Conservation (phyloP, 2,797 vertebrate genomes). For the Danio jaintianensis region DNA sequence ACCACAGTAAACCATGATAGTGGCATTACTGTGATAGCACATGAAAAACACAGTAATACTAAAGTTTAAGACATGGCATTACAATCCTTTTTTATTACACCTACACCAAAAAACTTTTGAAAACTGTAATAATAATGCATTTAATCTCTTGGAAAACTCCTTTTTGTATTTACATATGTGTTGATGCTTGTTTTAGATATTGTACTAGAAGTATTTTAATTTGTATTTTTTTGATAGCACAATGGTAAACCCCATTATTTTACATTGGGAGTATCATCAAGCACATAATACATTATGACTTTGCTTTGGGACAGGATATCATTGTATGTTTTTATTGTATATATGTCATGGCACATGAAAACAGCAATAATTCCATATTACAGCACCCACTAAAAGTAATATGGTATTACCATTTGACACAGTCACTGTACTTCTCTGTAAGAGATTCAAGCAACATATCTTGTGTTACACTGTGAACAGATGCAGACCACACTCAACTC, state of each 20-base stretch:
- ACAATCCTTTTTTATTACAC: no score
- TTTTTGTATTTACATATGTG: no score
- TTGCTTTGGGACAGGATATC: background rate
- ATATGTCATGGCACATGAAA: background rate
- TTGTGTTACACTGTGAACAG: constrained; percentile 16
- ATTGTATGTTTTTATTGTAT: background rate
- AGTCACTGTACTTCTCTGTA: background rate
- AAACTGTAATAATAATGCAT: no score
- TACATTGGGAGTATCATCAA: background rate
- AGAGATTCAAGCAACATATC: constrained; percentile 10
- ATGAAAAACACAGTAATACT: no score
- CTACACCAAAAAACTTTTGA: no score
- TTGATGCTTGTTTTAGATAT: no score
- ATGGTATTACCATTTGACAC: background rate
- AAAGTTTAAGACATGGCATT: no score
- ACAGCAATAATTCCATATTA: background rate
- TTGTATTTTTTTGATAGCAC: background rate
- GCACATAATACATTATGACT: background rate
- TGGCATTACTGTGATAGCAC: no score
- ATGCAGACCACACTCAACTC: background rate
- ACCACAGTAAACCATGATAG: no score
- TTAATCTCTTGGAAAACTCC: no score
- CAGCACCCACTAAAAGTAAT: background rate
- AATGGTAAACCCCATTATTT: background rate
- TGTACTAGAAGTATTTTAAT: background rate